phyloP scores from a whole-genome alignment of 2,888 invertebrate genomes.

The Metacarcinus magister region DNA sequence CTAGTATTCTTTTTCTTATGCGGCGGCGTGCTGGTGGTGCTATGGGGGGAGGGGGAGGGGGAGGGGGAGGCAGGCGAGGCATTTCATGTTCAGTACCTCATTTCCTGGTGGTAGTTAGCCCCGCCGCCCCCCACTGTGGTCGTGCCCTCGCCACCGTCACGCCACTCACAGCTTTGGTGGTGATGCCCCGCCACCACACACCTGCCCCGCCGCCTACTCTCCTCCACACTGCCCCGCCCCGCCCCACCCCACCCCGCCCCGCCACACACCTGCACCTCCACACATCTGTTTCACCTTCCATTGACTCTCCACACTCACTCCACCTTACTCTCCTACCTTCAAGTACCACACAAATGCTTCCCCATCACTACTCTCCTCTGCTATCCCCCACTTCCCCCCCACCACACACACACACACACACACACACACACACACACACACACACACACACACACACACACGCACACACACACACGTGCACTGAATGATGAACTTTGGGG shows the following conservation, averaged over 20 bases:
- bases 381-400: neutral
- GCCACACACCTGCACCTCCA: neutral
- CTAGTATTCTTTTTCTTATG: neutral
- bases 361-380: neutral
- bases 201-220: conserved; percentile 40
- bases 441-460: conserved; percentile 6
- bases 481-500: no score
- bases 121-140: conserved; percentile 34
- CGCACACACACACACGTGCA: neutral
- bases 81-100: conserved; percentile 55
- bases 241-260: neutral
- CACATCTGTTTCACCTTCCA: neutral
- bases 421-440: conserved; percentile 35
- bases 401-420: no score
- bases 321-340: neutral
- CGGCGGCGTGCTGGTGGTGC: neutral
- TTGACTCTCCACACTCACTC: neutral
- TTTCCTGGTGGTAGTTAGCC: conserved; percentile 61
- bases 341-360: neutral
- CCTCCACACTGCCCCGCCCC: neutral
- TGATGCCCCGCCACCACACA: neutral
- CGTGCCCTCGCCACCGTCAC: conserved; percentile 56
- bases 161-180: neutral
- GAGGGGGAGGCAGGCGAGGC: conserved; percentile 31
- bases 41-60: neutral